Percentiles rank a stretch among this genome's conserved stretches.
phyloP scores from a whole-genome alignment of 2,797 vertebrate genomes.

The Phaenicophaeus curvirostris region DNA sequence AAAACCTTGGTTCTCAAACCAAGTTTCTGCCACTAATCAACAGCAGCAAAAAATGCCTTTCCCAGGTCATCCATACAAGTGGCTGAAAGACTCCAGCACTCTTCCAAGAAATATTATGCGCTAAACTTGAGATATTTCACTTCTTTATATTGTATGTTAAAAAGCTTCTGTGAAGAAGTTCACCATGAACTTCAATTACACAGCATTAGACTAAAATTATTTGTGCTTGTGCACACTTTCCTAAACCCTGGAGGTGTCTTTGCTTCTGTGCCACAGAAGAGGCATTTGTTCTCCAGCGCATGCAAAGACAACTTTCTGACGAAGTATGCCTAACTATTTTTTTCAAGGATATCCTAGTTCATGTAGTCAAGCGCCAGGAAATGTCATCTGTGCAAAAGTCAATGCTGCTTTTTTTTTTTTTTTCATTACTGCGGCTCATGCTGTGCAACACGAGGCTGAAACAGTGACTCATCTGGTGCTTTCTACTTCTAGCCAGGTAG shows the following conservation, averaged over 20 bases:
- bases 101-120: not conserved
- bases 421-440: no score
- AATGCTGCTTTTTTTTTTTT: no score
- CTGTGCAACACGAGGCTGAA: not conserved
- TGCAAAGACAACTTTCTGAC: not conserved
- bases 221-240: not conserved
- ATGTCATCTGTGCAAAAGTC: no score
- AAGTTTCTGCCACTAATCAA: not conserved
- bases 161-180: not conserved
- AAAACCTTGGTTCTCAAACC: not conserved
- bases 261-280: not conserved
- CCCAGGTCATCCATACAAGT: not conserved
- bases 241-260: not conserved
- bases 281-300: not conserved
- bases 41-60: not conserved
- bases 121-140: not conserved
- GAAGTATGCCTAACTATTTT: not conserved
- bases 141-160: not conserved
- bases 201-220: not conserved
- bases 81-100: not conserved
- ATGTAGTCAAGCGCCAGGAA: no score
- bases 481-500: not conserved
- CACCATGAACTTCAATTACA: not conserved
- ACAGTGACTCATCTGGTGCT: not conserved
- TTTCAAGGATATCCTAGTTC: no score